Conservation (phyloP, 2,888 invertebrate genomes). For the Ochropleura leucogaster region DNA sequence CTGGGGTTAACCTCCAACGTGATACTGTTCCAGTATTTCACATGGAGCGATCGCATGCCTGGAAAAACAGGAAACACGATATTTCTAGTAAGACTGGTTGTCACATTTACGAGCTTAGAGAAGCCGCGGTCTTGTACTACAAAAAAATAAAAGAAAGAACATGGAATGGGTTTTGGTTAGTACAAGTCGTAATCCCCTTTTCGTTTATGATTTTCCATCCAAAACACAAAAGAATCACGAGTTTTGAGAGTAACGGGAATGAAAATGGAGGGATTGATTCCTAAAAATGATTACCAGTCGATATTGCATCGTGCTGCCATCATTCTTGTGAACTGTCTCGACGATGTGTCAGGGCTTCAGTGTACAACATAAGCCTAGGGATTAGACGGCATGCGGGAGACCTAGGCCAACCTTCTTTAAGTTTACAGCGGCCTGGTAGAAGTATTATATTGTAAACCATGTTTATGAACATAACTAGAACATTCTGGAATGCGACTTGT, state of each 20-base stretch:
- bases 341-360: background rate
- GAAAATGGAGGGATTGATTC: too few species aligned
- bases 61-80: background rate
- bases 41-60: background rate
- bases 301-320: background rate
- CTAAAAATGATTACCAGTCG: background rate
- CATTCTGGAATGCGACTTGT: background rate
- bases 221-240: too few species aligned
- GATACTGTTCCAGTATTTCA: background rate
- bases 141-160: too few species aligned
- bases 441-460: background rate
- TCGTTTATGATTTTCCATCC: too few species aligned
- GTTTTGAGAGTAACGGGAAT: too few species aligned
- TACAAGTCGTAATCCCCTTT: too few species aligned
- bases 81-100: background rate
- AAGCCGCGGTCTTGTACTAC: too few species aligned
- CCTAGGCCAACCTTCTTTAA: constrained; percentile 1
- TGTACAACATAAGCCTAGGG: background rate
- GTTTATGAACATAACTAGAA: background rate
- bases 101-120: background rate
- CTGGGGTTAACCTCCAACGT: background rate
- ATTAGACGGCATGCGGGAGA: background rate
- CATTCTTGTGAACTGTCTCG: background rate
- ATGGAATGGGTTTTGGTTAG: too few species aligned
- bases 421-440: background rate